Percentiles rank a stretch among this genome's conserved stretches.
Evolutionary conservation across 1,140 invertebrate genomes (phyloP).

Genomic region (Maconellicoccus hirsutus): DNA sequence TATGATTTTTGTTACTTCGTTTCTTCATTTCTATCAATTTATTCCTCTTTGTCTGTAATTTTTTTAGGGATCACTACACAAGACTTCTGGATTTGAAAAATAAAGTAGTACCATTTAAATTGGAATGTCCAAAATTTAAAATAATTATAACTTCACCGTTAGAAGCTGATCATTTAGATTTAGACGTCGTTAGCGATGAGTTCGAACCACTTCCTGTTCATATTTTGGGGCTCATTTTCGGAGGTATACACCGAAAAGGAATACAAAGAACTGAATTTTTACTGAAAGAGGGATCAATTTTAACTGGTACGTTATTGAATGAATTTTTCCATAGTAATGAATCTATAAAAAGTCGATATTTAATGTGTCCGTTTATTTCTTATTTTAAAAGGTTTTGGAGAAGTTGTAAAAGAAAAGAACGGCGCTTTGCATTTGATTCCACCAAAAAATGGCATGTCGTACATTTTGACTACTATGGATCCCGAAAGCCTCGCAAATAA

Average conservation of each 20-base stretch:
- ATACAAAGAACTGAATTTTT: constrained; percentile 68
- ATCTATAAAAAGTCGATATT: background rate
- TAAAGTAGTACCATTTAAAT: constrained; percentile 59
- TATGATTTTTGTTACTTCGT: too few species aligned
- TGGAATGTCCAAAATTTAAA: constrained; percentile 45
- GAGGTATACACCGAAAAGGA: constrained; percentile 55
- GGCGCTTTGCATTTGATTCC: background rate
- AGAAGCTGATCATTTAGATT: constrained; percentile 57
- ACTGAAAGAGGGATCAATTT: constrained; percentile 55
- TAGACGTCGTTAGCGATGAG: constrained; percentile 61
- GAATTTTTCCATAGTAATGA: too few species aligned
- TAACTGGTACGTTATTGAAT: constrained; percentile 37
- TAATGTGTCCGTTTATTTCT: too few species aligned
- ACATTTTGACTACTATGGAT: background rate
- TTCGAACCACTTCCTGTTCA: constrained; percentile 58
- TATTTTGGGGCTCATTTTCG: constrained; percentile 51
- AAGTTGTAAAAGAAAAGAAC: background rate
- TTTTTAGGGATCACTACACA: constrained; percentile 52
- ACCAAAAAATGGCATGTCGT: background rate
- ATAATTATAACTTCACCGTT: constrained; percentile 61
- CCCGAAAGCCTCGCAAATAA: background rate
- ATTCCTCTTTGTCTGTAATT: background rate
- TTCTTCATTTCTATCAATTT: too few species aligned
- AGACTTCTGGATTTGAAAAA: constrained; percentile 57
- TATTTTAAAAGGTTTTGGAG: constrained; percentile 14